These are phyloP conservation scores for Octodonta nipae DNA, from an alignment of 2,888 invertebrate genomes.

Conservation along the genomic window DNA sequence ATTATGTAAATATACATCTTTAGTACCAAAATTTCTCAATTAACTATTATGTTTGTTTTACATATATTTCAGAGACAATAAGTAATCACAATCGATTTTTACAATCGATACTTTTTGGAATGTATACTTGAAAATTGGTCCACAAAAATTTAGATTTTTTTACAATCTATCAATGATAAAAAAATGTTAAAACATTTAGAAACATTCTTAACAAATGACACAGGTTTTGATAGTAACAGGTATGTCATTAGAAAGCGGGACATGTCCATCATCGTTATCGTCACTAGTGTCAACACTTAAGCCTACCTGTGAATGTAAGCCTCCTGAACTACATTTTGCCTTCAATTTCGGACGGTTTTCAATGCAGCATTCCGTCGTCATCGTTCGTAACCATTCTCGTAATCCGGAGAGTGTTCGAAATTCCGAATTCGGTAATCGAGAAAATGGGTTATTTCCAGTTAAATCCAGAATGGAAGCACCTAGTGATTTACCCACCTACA, in stretches of 20 bases:
- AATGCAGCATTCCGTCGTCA: conserved; percentile 18
- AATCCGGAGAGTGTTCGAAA: conserved; percentile 57
- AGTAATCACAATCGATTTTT: no score
- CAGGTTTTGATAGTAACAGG: conserved; percentile 19
- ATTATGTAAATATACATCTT: no score
- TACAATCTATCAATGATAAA: no score
- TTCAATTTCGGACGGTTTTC: conserved; percentile 16
- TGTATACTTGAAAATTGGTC: no score
- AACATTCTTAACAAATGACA: conserved; percentile 11
- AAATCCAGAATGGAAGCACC: conserved; percentile 75
- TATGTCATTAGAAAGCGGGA: conserved; percentile 12
- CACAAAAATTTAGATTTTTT: no score
- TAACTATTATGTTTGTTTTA: no score
- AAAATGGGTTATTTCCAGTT: conserved; percentile 67
- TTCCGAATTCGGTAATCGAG: conserved; percentile 67
- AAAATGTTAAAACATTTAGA: no score
- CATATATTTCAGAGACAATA: no score
- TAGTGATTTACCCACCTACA: conserved; percentile 63
- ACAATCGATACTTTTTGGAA: no score
- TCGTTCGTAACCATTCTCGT: conserved; percentile 46
- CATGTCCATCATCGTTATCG: conserved; percentile 12
- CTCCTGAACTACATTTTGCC: conserved; percentile 8
- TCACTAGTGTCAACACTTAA: conserved; percentile 15
- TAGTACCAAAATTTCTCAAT: no score
- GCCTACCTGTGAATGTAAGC: conserved; percentile 29